Conservation (phyloP, 37 sponge, comb jelly and placozoan species). For the Oopsacas minuta region DNA sequence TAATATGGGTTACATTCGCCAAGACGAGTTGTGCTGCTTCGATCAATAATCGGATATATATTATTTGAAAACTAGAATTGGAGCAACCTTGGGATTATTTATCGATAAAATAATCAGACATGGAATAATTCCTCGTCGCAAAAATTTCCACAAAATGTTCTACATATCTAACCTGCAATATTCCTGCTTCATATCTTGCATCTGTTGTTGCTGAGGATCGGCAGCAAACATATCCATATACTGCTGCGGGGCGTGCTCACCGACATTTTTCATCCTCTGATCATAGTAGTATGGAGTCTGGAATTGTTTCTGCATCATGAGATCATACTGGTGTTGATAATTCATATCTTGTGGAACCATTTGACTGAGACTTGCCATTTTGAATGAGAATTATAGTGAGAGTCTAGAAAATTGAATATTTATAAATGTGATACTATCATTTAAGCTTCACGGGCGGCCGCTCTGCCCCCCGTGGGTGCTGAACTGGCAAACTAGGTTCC, state of each 20-base stretch:
- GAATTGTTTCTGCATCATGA: neutral
- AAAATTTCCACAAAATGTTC: no score
- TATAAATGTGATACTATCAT: no score
- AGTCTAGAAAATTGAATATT: neutral
- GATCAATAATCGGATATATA: no score
- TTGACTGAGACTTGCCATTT: constrained; percentile 13
- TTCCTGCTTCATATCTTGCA: neutral
- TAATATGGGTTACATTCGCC: no score
- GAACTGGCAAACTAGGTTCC: no score
- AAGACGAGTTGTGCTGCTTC: no score
- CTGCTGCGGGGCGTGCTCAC: neutral
- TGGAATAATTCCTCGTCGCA: no score
- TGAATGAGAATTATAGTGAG: neutral
- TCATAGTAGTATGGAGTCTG: neutral
- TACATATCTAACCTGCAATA: neutral
- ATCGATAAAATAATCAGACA: no score
- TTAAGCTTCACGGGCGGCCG: no score
- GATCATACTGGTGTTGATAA: neutral
- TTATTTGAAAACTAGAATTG: no score
- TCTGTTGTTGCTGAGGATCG: neutral
- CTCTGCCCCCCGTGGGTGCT: no score
- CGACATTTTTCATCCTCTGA: neutral
- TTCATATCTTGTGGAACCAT: neutral
- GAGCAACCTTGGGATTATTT: no score
- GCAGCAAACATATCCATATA: neutral